phyloP scores from a whole-genome alignment of 2,888 invertebrate genomes.

The Frankliniella fusca region DNA sequence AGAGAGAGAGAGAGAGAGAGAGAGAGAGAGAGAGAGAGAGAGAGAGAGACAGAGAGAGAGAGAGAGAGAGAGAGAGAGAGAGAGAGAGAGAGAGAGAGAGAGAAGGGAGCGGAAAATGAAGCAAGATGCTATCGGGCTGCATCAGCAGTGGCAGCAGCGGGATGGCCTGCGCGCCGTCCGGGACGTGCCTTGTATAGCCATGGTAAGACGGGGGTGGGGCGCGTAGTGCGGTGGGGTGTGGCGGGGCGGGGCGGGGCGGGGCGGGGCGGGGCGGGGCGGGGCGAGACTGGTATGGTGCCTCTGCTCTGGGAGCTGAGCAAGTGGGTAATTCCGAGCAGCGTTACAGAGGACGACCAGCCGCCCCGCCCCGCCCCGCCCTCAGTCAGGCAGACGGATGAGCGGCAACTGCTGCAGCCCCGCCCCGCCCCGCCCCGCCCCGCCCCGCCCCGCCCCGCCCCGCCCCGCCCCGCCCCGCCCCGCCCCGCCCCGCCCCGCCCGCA shows the following conservation, averaged over 20 bases:
- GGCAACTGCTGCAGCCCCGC: too few species aligned
- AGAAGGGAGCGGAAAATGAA: not conserved
- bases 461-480: too few species aligned
- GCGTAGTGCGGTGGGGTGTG: too few species aligned
- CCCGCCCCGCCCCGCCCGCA: too few species aligned
- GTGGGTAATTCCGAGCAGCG: not conserved
- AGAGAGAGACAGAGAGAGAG: constrained; percentile 21
- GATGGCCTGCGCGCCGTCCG: not conserved
- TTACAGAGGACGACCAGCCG: too few species aligned
- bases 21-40: constrained; percentile 18
- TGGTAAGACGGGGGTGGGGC: not conserved
- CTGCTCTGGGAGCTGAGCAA: not conserved
- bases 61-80: constrained; percentile 14
- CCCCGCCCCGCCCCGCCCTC: too few species aligned
- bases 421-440: too few species aligned
- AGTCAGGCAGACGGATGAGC: too few species aligned
- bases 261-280: not conserved
- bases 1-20: not conserved
- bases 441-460: too few species aligned
- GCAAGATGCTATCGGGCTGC: constrained; percentile 20
- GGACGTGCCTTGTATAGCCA: not conserved
- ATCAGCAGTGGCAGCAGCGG: not conserved
- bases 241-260: too few species aligned
- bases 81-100: not conserved
- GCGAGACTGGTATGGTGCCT: not conserved